These are phyloP conservation scores for Parochlus steinenii DNA, from an alignment of 2,888 invertebrate genomes.

Conservation along the genomic window DNA sequence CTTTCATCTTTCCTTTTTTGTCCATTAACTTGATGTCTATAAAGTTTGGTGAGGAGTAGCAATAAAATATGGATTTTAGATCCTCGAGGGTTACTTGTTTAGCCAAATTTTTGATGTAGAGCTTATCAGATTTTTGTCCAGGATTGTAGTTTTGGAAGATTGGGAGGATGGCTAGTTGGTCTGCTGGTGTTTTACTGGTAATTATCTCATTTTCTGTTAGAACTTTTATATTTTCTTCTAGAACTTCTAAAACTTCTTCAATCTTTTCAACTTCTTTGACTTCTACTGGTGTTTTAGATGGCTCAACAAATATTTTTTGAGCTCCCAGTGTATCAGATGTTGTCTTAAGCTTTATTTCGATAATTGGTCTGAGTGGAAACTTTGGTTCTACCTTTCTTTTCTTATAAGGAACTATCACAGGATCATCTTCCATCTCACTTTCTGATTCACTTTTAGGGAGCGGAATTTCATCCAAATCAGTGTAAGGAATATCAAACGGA, in stretches of 20 bases:
- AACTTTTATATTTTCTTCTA: no score
- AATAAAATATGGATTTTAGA: conserved; percentile 55
- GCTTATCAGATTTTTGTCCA: conserved; percentile 62
- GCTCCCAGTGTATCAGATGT: no score
- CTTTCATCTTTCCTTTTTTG: conserved; percentile 92
- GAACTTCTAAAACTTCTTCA: conserved; percentile 18
- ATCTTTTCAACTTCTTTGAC: no score
- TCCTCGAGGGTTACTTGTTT: conserved; percentile 63
- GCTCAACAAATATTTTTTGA: no score
- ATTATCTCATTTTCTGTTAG: conserved; percentile 48
- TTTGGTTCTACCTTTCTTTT: no score
- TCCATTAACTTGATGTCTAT: conserved; percentile 69
- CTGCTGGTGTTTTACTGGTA: conserved; percentile 48
- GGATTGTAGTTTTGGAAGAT: conserved; percentile 75
- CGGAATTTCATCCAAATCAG: no score
- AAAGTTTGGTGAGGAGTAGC: conserved; percentile 37
- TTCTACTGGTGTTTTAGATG: no score
- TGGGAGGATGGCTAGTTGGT: conserved; percentile 54
- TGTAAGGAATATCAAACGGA: conserved; percentile 72
- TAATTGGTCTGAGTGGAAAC: no score
- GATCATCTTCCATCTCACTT: no score
- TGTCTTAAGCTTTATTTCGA: no score
- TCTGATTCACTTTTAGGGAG: no score
- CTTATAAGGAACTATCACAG: no score
- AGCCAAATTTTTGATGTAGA: conserved; percentile 86